Evolutionary conservation across 2,888 invertebrate species (phyloP), one percentile per base, ranked within the genome.

Genomic region (Troides oblongomaculatus): DNA sequence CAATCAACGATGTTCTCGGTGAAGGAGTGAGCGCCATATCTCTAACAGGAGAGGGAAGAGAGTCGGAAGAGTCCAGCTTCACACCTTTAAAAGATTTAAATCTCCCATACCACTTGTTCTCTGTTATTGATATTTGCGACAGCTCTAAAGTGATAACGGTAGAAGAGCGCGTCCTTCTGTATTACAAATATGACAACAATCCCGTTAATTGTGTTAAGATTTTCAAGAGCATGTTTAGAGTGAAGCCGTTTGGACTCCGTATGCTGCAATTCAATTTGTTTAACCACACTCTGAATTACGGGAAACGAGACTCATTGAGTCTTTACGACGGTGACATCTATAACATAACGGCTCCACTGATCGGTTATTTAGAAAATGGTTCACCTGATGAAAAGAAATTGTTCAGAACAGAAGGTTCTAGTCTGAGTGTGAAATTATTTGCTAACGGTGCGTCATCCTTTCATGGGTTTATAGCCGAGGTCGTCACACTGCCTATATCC

Each of bases 131-230:
- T 77, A 98, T 99, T 76, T 99, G 99, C 85, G 98, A 99, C 82
- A 97, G 98, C 1, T 96, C 96, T 68, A 99, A 99, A 90, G 96
- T 97, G 82, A 95, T 99, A 21, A 94, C 94, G 2, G 95, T 99
- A 1, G 97, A 98, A 84, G 98, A 99, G 82, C 93, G 99, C 62
- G 95, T 99, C 7, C 87, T 99, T 0, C 84, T 99, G 25, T 99
- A 99, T 84, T 99, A 98, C 88, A 99, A 99, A 85, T 99, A 99
- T 81, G 98, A 98, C 81, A 98, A 98, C 77, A 95, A 96, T 84
- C 97, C 99, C 0, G 97, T 99, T 0, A 99, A 99, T 83, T 99
- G 99, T 83, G 97, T 99, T 0, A 99, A 99, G 88, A 98, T 99
- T 76, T 98, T 99, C 84, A 96, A 96, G 69, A 97, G 98, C 72